A percentile compares a stretch with the other conserved stretches of the same genome.
These are phyloP conservation scores for Bubo blakistoni DNA, from an alignment of 2,113 vertebrate species.

Conservation along the genomic window DNA sequence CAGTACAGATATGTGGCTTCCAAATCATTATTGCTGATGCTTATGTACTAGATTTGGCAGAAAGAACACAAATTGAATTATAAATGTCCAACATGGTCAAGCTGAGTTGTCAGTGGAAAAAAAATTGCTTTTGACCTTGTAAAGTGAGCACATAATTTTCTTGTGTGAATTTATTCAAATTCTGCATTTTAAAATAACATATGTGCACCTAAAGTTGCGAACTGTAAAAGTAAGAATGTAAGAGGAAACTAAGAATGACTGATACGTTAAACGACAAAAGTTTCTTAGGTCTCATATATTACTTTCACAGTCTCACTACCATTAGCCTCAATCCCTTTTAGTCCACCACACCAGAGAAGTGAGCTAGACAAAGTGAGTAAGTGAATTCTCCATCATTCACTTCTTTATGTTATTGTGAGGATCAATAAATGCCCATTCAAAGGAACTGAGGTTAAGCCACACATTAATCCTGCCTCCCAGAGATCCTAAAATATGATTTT, in stretches of 20 bases:
- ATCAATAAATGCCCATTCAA: slow-evolving; percentile 66
- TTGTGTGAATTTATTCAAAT: slow-evolving; percentile 49
- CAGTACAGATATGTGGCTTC: background rate
- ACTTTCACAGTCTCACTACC: background rate
- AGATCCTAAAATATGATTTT: slow-evolving; percentile 60
- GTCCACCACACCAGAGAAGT: slow-evolving; percentile 52
- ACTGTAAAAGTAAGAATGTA: background rate
- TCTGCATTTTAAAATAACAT: slow-evolving; percentile 41
- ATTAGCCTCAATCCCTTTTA: slow-evolving; percentile 49
- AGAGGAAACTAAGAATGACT: background rate
- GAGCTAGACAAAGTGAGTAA: slow-evolving; percentile 45
- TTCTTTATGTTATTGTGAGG: slow-evolving; percentile 48
- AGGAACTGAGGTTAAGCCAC: slow-evolving; percentile 13
- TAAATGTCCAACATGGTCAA: background rate
- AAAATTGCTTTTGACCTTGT: slow-evolving; percentile 23
- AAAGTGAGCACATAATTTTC: slow-evolving; percentile 27
- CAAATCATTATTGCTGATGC: slow-evolving; percentile 46
- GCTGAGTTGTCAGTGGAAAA: slow-evolving; percentile 7
- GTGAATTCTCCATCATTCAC: slow-evolving; percentile 51
- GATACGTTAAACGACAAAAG: background rate
- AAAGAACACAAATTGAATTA: slow-evolving; percentile 50
- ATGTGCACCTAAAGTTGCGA: background rate
- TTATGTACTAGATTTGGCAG: slow-evolving; percentile 8
- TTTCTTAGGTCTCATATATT: slow-evolving; percentile 31
- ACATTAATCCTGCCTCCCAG: slow-evolving; percentile 54